Base-by-base conservation (phyloP, 2,113 vertebrate species). In the Notothenia coriiceps region DNA sequence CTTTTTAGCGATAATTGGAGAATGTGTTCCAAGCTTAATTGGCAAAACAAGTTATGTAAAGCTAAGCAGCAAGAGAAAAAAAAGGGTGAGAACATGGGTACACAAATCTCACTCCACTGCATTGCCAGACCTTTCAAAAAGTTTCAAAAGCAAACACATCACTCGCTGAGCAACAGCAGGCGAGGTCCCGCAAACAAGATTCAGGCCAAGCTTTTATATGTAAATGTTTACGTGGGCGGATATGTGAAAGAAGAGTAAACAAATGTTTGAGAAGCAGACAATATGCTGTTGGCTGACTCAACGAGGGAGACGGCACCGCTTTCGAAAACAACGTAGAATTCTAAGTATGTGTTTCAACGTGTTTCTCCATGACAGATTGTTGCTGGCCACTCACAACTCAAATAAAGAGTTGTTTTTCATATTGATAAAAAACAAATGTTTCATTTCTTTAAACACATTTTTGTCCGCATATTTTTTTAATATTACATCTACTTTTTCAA, bases 131-230 rank as follows among this genome's bases (percentile, higher is more conserved):
- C 17, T 49, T 78, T 82, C 51, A 81, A 40, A 65, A 66, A 63
- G 18, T 14, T 69, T 51, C 17, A 18, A 72, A 83, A 50, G 35
- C 40, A 56, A 43, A 52, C 12, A 6, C 43, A 64, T 64, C 61
- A 54, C 25, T 79, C 13, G 8, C 55, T 56, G 22, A 50, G 63
- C 55, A 70, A 44, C 62, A 59, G 25, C 49, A 60, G 63, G 13
- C 25, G 54, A 54, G 43, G 49, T 63, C 50, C 25, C 55, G 49
- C 15, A 79, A 69, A 81, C 47, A 51, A 63, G 80, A 79, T 56
- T 76, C 4, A 62, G 67, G 54, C 70, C 40, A 49, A 44, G 67
- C 67, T 79, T 82, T 84, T 52, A 56, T 60, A 70, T 76, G 68
- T 47, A 65, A 72, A 85, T 66, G 10, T 78, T 77, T 65, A 72